Percentiles rank a stretch among this genome's conserved stretches.
These are phyloP conservation scores for Nanorana parkeri DNA, from an alignment of 2,113 vertebrate genomes.

Conservation along the genomic window DNA sequence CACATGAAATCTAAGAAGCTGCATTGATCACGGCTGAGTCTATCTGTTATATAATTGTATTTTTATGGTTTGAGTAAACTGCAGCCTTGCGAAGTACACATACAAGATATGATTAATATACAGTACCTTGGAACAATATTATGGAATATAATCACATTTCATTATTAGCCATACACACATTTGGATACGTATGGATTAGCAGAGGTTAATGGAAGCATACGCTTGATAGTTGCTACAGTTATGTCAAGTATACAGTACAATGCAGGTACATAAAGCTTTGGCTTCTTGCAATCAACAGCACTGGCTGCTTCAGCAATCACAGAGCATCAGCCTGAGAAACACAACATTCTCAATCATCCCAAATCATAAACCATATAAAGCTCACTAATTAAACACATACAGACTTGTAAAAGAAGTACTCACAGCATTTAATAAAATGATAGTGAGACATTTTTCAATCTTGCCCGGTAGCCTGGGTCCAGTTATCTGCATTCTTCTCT, in stretches of 20 bases:
- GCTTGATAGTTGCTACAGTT: slow-evolving; percentile 7
- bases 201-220: background rate
- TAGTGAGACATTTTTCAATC: slow-evolving; percentile 91
- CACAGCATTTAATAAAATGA: slow-evolving; percentile 95
- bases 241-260: slow-evolving; percentile 19
- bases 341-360: slow-evolving; percentile 59
- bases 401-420: slow-evolving; percentile 71
- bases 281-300: slow-evolving; percentile 26
- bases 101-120: background rate
- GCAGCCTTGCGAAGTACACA: background rate
- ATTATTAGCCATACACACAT: background rate
- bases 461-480: slow-evolving; percentile 72
- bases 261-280: slow-evolving; percentile 51
- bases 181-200: background rate
- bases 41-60: background rate
- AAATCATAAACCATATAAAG: slow-evolving; percentile 54
- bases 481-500: slow-evolving; percentile 78
- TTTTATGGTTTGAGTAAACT: background rate
- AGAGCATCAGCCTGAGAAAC: slow-evolving; percentile 61
- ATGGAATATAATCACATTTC: background rate
- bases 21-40: background rate
- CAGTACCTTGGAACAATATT: background rate
- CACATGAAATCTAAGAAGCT: background rate
- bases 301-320: slow-evolving; percentile 46
- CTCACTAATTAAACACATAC: background rate